Percentiles rank a stretch among this genome's conserved stretches.
Conservation (phyloP, 2,113 vertebrate genomes). For the Laterallus jamaicensis region DNA sequence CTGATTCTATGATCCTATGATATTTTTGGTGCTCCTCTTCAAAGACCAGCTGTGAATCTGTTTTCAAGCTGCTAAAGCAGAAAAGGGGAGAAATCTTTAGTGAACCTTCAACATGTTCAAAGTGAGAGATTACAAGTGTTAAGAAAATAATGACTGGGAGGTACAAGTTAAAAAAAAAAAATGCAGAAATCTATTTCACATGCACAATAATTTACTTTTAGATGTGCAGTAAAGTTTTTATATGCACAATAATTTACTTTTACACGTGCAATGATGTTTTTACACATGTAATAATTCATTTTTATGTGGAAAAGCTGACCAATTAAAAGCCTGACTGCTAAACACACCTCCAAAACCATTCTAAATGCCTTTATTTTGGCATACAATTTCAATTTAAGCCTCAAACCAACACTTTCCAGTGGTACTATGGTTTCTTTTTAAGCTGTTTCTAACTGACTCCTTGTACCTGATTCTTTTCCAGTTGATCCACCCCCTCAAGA, state of each 20-base stretch:
- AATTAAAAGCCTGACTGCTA: background rate
- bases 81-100: background rate
- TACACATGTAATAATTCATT: constrained; percentile 40
- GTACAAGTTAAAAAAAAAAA: background rate
- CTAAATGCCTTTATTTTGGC: background rate
- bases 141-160: constrained; percentile 40
- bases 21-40: background rate
- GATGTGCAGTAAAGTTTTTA: constrained; percentile 71
- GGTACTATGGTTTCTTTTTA: background rate
- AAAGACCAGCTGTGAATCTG: background rate
- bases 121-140: constrained; percentile 13
- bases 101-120: background rate
- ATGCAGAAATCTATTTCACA: constrained; percentile 39
- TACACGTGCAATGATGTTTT: constrained; percentile 57
- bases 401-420: background rate
- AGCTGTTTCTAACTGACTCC: background rate
- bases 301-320: constrained; percentile 46
- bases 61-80: background rate
- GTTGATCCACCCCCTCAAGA: accelerated
- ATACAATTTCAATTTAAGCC: background rate
- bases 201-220: constrained; percentile 69
- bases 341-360: background rate
- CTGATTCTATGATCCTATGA: too few relatives aligned
- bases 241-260: constrained; percentile 68
- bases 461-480: background rate